A percentile compares a stretch with the other conserved stretches of the same genome.
These are phyloP conservation scores for Elgaria multicarinata DNA, from an alignment of 2,113 vertebrate species.

Conservation along the genomic window DNA sequence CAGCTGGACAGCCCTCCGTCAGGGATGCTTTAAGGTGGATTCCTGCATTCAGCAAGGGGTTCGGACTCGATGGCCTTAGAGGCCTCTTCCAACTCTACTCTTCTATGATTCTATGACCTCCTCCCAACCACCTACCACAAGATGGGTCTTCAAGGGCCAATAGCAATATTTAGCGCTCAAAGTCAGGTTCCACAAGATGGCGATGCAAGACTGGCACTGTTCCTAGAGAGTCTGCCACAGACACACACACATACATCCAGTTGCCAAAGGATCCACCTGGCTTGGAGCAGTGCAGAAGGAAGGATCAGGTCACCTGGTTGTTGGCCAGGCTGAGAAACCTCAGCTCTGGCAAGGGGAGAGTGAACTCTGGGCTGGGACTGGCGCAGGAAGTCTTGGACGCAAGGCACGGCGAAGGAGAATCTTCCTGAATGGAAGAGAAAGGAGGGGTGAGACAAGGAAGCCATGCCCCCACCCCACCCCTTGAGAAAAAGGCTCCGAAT, in stretches of 20 bases:
- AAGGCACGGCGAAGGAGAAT: slow-evolving; percentile 37
- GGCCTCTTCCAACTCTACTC: no score
- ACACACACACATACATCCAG: accelerated
- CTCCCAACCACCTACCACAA: neutral
- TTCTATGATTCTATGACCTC: neutral
- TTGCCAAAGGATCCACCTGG: neutral
- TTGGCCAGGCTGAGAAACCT: slow-evolving; percentile 82
- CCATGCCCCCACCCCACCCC: accelerated
- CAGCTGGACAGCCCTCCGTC: no score
- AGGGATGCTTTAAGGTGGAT: no score
- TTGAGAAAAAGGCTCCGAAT: no score
- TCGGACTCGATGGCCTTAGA: no score
- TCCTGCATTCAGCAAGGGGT: no score
- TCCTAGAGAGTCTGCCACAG: no score
- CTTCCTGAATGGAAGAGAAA: neutral
- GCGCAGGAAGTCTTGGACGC: slow-evolving; percentile 45
- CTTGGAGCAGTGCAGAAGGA: neutral
- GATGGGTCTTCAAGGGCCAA: neutral
- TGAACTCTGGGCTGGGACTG: slow-evolving; percentile 53
- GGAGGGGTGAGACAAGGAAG: neutral
- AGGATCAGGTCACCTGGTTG: slow-evolving; percentile 81
- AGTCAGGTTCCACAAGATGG: neutral
- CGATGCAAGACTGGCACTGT: no score
- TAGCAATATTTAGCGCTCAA: neutral
- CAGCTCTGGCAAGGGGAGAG: slow-evolving; percentile 82